Base-by-base conservation (phyloP, 2,113 vertebrate species). In the Chionomys nivalis region DNA sequence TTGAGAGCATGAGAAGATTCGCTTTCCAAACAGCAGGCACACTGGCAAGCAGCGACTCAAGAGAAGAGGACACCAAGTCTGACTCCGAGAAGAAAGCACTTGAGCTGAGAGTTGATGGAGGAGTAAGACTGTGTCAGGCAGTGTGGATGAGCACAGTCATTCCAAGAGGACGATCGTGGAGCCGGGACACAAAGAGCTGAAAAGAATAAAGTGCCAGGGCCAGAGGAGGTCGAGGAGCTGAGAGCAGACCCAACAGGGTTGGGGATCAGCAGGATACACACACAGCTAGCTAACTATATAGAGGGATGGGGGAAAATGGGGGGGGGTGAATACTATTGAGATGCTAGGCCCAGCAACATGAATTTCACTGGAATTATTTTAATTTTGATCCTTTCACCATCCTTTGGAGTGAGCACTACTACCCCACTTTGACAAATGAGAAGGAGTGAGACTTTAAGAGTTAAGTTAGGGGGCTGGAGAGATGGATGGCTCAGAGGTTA, bases 381-480 rank as follows among this genome's bases (percentile, higher is more conserved):
- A 95, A 95, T 81, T 72, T 76, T 76, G 66, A 94, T 39, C 55
- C 36, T 28, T 61, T 33, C 23, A 63, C 82, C 36, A 70, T 23
- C 31, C 33, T 81, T n/a, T 61, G 42, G 68, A 65, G 44, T 88
- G 70, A 89, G 52, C n/a, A 73, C 82, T 91, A 66, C 61, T 72
- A 91, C 77, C 73, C n/a, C 47, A 82, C 36, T 73, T 94, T 68
- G 66, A 78, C 2, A 75, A 73, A 77, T 47, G 61, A 87, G 91
- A 16, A 72, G 33, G 42, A 95, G 77, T 33, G 1, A 94, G 44
- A 14, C 28, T 88, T 26, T 73, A 52, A 90, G 66, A 88, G 16
- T 66, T 52, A 83, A 79, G 36, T 70, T 85, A 82, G 28, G n/a
- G n/a, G n/a, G n/a, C n/a, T n/a, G n/a, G n/a, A n/a, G n/a, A n/a